Base-by-base conservation (phyloP, 2,888 invertebrate species). In the Daptonema setosum region DNA sequence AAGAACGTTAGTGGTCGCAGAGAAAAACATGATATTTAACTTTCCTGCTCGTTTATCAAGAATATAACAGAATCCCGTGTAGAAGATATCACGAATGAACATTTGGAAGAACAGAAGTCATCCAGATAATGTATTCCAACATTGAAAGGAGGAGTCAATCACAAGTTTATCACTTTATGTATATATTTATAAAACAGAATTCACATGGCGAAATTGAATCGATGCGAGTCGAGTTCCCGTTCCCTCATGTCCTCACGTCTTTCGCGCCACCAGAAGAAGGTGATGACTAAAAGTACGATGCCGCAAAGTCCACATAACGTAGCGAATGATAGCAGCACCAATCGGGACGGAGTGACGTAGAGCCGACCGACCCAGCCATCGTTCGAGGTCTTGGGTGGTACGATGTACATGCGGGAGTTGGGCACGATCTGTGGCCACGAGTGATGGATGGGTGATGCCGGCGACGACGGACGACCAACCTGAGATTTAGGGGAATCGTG, bases 381-480 rank as follows among this genome's bases (percentile, higher is more conserved):
- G 52, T 43, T 17, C 8, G 30, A 2, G 35, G 30, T 35, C 35
- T 58, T 1, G 81, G 78, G 5, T 86, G 95, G 95, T 59, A 93
- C 85, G 1, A 97, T 84, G 41, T 93, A 85, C 73, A 97, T 83
- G 73, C 97, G 93, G 0, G 93, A 91, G 70, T 97, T 95, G 0
- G 95, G 95, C 69, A 97, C 93, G 56, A 66, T 65, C 60, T 28
- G 64, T 62, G 55, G 52, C 53, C 55, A 59, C 41, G 1, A 50
- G 25, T 24, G 17, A 22, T 28, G 3, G 5, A 20, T 52, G 2
- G 2, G 2, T 11, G 8, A 26, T 2, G 1, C 26, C 14, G 51
- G 45, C 14, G 25, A 17, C 41, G 60, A 60, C 28, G 74, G 72
- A 17, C 77, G 67, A 14, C 87, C 85, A n/a, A n/a, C n/a, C n/a